phyloP scores from a whole-genome alignment of 1,140 invertebrate species.

The Caenorhabditis latens region DNA sequence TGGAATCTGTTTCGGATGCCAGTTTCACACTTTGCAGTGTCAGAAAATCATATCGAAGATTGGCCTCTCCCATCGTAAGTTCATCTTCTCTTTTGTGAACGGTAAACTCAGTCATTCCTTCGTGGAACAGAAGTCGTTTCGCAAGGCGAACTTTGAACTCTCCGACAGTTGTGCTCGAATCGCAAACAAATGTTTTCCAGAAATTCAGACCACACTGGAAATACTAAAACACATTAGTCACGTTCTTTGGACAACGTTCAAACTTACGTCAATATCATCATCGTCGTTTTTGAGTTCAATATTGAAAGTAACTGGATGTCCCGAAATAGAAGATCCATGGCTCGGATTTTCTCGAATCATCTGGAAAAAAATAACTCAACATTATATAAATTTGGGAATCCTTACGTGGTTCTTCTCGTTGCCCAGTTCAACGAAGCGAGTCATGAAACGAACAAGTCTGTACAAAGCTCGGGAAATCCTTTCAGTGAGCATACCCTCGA shows the following conservation, averaged over 20 bases:
- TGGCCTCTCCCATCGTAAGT: slow-evolving; percentile 27
- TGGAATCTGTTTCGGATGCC: slow-evolving; percentile 18
- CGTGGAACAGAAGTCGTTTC: slow-evolving; percentile 5
- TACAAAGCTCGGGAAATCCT: background rate
- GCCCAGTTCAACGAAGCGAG: slow-evolving; percentile 34
- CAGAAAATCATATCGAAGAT: slow-evolving; percentile 38
- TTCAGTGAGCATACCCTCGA: slow-evolving; percentile 16
- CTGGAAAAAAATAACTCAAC: background rate
- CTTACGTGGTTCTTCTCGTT: slow-evolving; percentile 39
- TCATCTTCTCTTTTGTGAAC: slow-evolving; percentile 42
- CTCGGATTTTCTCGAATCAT: slow-evolving; percentile 34
- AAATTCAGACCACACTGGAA: slow-evolving; percentile 23
- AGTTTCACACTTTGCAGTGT: slow-evolving; percentile 27
- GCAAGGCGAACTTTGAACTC: slow-evolving; percentile 42
- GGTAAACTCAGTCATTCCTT: slow-evolving; percentile 11
- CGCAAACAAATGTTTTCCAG: slow-evolving; percentile 34
- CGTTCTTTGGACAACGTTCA: too few relatives aligned
- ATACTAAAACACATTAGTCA: background rate
- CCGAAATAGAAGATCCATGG: slow-evolving; percentile 12
- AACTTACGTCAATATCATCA: slow-evolving; percentile 36
- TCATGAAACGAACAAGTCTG: slow-evolving; percentile 40
- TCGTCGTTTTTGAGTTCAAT: slow-evolving; percentile 38
- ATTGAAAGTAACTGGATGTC: slow-evolving; percentile 13
- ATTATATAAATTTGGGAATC: background rate
- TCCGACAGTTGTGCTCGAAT: slow-evolving; percentile 34